Percentiles rank a stretch among this genome's conserved stretches.
Conservation (phyloP, 2,888 invertebrate genomes). For the Spodoptera picta region DNA sequence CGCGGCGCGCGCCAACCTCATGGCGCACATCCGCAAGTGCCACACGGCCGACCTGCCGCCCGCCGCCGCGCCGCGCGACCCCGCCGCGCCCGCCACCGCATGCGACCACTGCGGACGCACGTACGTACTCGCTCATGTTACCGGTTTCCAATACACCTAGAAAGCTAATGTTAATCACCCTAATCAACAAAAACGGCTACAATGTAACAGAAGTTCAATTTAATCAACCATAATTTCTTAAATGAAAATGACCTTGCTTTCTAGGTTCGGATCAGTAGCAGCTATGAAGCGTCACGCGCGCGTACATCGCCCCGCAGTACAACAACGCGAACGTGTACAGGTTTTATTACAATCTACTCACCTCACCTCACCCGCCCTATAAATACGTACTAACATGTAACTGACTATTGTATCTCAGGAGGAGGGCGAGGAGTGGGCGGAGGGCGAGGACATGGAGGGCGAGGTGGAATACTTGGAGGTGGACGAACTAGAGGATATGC, state of each 20-base stretch:
- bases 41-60: slow-evolving; percentile 63
- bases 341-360: slow-evolving; percentile 1
- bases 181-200: too few species aligned
- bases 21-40: slow-evolving; percentile 82
- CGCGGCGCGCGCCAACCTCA: slow-evolving; percentile 66
- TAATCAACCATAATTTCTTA: too few species aligned
- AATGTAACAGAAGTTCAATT: too few species aligned
- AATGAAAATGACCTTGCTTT: too few species aligned
- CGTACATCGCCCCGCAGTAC: slow-evolving; percentile 63
- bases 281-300: slow-evolving; percentile 79
- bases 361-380: too few species aligned
- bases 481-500: slow-evolving; percentile 75
- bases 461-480: slow-evolving; percentile 81
- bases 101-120: slow-evolving; percentile 72
- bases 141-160: too few species aligned
- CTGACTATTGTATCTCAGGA: slow-evolving; percentile 27
- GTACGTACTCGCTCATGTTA: slow-evolving; percentile 58
- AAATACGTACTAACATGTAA: not conserved
- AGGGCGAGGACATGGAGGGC: slow-evolving; percentile 58
- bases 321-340: not conserved
- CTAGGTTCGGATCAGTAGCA: slow-evolving; percentile 77
- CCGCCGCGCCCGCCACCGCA: slow-evolving; percentile 39
- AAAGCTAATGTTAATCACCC: too few species aligned
- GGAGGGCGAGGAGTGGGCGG: slow-evolving; percentile 48
- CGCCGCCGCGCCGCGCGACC: slow-evolving; percentile 19